phyloP scores from a whole-genome alignment of 2,113 vertebrate genomes.

The Pygoscelis antarcticus region DNA sequence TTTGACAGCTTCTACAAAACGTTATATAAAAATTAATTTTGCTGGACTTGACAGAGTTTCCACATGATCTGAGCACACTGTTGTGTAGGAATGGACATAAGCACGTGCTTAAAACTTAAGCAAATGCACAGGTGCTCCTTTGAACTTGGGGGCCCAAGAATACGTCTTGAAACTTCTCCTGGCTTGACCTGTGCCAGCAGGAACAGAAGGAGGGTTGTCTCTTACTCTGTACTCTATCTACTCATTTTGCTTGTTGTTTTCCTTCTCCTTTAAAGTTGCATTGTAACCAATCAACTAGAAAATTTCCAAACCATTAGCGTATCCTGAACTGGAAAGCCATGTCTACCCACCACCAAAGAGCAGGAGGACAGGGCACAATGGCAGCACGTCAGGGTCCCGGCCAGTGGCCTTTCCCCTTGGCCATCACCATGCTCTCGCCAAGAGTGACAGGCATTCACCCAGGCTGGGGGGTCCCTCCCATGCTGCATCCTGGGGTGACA shows the following conservation, averaged over 20 bases:
- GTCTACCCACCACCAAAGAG: background rate
- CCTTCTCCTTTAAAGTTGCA: background rate
- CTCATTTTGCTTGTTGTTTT: background rate
- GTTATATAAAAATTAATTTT: background rate
- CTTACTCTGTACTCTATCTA: background rate
- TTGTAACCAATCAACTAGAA: background rate
- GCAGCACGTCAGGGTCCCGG: background rate
- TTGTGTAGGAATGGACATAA: background rate
- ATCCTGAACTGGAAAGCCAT: constrained; percentile 16
- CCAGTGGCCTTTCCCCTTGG: background rate
- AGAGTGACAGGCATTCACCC: background rate
- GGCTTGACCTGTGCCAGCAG: background rate
- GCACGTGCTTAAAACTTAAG: background rate
- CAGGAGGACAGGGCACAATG: constrained; percentile 19
- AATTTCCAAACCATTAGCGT: background rate
- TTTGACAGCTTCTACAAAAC: background rate
- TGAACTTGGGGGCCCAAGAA: background rate
- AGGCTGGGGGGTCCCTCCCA: background rate
- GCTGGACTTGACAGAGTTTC: background rate
- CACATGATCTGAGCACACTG: fast-evolving
- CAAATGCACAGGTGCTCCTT: background rate
- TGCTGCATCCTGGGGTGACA: background rate
- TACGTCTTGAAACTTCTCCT: background rate
- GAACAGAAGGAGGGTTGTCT: background rate
- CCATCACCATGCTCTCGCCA: background rate